These are phyloP conservation scores for Etheostoma nigrum DNA, from an alignment of 2,797 vertebrate genomes.

Conservation along the genomic window DNA sequence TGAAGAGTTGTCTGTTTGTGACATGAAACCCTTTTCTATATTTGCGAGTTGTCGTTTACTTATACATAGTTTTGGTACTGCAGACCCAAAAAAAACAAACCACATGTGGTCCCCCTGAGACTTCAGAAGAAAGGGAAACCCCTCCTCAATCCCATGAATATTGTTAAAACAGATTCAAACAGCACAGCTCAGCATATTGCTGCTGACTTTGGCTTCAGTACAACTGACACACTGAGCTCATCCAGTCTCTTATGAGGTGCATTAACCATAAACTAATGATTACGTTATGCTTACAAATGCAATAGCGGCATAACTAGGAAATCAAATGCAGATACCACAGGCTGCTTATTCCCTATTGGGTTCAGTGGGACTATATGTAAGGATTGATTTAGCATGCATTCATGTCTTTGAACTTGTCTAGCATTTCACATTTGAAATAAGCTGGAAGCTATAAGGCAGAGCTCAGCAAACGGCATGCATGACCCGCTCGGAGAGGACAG, in stretches of 20 bases:
- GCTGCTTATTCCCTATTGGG: slow-evolving; percentile 39
- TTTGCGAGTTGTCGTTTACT: not conserved
- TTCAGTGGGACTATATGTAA: slow-evolving; percentile 37
- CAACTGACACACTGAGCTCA: slow-evolving; percentile 58
- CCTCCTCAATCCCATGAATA: slow-evolving; percentile 21
- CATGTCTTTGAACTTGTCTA: slow-evolving; percentile 27
- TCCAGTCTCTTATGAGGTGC: slow-evolving; percentile 46
- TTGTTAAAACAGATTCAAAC: slow-evolving; percentile 43
- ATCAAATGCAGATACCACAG: slow-evolving; percentile 53
- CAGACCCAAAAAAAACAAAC: not conserved
- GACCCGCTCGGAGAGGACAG: slow-evolving; percentile 40
- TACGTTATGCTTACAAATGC: slow-evolving; percentile 62
- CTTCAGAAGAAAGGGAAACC: slow-evolving; percentile 26
- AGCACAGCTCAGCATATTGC: slow-evolving; percentile 52
- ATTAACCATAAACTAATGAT: slow-evolving; percentile 65
- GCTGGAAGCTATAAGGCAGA: slow-evolving; percentile 39
- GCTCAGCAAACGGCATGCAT: slow-evolving; percentile 61
- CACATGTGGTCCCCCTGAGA: slow-evolving; percentile 28
- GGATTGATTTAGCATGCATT: slow-evolving; percentile 38
- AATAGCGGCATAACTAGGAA: slow-evolving; percentile 38
- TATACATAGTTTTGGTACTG: not conserved
- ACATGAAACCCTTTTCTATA: slow-evolving; percentile 3
- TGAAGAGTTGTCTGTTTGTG: not conserved
- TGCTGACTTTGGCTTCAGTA: slow-evolving; percentile 45
- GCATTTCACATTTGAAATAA: slow-evolving; percentile 50